Conservation (phyloP, 2,113 vertebrate species). For the Sisor rabdophorus region DNA sequence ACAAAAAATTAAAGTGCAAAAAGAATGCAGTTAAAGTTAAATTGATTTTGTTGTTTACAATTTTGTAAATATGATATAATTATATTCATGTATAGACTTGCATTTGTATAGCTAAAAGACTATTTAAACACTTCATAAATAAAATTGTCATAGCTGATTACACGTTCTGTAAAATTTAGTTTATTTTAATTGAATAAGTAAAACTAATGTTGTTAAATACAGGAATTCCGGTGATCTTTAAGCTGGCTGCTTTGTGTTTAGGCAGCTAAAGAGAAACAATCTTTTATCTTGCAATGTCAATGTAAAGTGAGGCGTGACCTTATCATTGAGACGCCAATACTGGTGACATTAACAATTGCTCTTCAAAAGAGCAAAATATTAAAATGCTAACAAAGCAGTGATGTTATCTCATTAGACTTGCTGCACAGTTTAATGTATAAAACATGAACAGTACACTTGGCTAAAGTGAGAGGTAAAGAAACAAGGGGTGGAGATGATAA, state of each 20-base stretch:
- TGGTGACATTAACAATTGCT: slow-evolving; percentile 53
- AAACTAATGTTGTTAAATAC: too few species aligned
- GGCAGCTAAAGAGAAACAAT: not conserved
- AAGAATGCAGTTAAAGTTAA: not conserved
- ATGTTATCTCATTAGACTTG: slow-evolving; percentile 66
- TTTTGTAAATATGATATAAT: not conserved
- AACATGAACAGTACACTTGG: slow-evolving; percentile 67
- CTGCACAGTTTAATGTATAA: slow-evolving; percentile 64
- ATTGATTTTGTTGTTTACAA: not conserved
- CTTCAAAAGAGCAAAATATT: slow-evolving; percentile 38
- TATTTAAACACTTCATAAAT: not conserved
- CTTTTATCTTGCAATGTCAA: slow-evolving; percentile 19
- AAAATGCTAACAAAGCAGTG: slow-evolving; percentile 63
- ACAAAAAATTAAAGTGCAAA: not conserved
- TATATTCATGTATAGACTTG: not conserved
- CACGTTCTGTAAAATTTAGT: not conserved
- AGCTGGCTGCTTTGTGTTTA: not conserved
- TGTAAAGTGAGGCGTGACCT: slow-evolving; percentile 50
- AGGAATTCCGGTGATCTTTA: not conserved
- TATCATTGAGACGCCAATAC: slow-evolving; percentile 52
- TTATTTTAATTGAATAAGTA: too few species aligned
- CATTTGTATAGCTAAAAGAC: not conserved
- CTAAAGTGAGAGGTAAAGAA: slow-evolving; percentile 58
- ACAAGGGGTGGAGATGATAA: slow-evolving; percentile 49
- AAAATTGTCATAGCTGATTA: not conserved